Evolutionary conservation across 2,888 invertebrate species (phyloP).

Genomic region (Troglohyphantes excavatus): DNA sequence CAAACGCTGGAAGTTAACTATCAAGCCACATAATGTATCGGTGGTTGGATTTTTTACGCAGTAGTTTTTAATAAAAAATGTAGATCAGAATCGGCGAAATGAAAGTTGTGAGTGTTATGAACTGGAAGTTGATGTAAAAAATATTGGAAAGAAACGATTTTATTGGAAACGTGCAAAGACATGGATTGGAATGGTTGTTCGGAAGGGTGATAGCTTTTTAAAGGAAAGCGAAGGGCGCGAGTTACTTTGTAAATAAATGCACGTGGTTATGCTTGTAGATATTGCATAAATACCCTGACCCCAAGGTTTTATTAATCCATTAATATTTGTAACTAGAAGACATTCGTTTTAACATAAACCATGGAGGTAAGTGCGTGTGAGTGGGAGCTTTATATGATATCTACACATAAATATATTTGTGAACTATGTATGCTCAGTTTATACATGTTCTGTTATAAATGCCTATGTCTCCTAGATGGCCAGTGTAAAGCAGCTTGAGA

Average conservation of each 20-base stretch:
- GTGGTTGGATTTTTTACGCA: conserved; percentile 32
- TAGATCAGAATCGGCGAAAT: neutral
- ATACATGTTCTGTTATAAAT: conserved; percentile 31
- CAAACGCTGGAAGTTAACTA: conserved; percentile 64
- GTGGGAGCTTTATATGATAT: conserved; percentile 71
- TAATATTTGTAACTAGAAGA: conserved; percentile 70
- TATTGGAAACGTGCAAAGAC: neutral
- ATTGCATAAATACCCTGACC: conserved; percentile 46
- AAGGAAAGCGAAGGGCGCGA: neutral
- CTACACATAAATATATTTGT: conserved; percentile 65
- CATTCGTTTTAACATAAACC: conserved; percentile 68
- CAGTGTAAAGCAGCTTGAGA: too few species aligned
- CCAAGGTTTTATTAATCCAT: conserved; percentile 62
- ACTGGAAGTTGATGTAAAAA: neutral
- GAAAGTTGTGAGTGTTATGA: neutral
- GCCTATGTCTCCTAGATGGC: neutral
- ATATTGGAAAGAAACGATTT: neutral
- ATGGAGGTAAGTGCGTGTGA: conserved; percentile 52
- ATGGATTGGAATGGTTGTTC: neutral
- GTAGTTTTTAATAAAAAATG: conserved; percentile 31
- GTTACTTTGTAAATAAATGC: conserved; percentile 55
- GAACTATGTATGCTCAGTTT: conserved; percentile 34
- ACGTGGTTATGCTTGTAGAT: conserved; percentile 76
- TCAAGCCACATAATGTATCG: conserved; percentile 15
- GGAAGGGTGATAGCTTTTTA: neutral